Evolutionary conservation across 2,113 vertebrate genomes (phyloP).

Genomic region (Aix galericulata): DNA sequence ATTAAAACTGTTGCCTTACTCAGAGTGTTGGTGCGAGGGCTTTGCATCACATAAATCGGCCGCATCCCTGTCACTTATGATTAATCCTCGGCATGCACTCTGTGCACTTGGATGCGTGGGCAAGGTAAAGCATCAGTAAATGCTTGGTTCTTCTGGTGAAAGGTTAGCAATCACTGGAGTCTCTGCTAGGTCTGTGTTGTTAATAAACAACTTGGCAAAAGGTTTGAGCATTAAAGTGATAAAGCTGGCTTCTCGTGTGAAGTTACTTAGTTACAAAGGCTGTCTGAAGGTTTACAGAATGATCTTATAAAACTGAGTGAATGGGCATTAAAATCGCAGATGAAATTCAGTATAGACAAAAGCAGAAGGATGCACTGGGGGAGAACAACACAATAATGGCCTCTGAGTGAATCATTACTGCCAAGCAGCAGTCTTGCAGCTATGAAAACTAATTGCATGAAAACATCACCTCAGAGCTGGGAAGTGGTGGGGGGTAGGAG

Average conservation of each 20-base stretch:
- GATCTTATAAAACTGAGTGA: neutral
- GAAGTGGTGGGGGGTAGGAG: neutral
- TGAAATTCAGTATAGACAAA: neutral
- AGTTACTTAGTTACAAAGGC: neutral
- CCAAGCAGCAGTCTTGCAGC: neutral
- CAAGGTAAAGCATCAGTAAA: neutral
- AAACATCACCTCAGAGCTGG: neutral
- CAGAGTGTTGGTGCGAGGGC: neutral
- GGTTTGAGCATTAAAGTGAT: neutral
- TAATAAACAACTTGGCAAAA: neutral
- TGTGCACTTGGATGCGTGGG: too few species aligned
- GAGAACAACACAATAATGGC: neutral
- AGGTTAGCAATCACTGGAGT: neutral
- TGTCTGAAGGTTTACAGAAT: neutral
- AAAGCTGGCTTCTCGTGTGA: neutral
- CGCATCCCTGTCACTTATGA: neutral
- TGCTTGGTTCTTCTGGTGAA: neutral
- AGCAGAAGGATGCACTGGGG: neutral
- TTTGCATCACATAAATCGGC: neutral
- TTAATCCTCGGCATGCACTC: neutral
- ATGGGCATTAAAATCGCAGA: neutral
- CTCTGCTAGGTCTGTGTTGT: neutral
- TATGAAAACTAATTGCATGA: neutral
- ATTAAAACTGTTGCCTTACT: neutral
- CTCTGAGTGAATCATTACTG: neutral